Percentiles rank a stretch among this genome's conserved stretches.
These are phyloP conservation scores for Xestia ashworthii DNA, from an alignment of 2,888 invertebrate species.

Conservation along the genomic window DNA sequence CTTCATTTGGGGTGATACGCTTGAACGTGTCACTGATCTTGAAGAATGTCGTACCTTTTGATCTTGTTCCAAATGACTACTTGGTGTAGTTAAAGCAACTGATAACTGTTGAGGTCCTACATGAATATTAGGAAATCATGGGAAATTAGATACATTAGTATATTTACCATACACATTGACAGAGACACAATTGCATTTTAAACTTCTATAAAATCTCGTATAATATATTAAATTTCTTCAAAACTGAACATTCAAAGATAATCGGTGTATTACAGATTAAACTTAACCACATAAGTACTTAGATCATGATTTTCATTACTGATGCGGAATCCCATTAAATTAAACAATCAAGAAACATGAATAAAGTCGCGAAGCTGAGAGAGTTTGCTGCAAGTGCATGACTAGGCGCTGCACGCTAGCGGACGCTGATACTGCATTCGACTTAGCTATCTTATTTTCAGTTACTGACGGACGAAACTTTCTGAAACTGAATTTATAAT, in stretches of 20 bases:
- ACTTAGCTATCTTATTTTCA: background rate
- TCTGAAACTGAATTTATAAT: slow-evolving; percentile 2
- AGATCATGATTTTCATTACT: background rate
- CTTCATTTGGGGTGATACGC: slow-evolving; percentile 36
- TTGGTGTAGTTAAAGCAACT: background rate
- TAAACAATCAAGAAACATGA: background rate
- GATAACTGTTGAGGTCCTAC: background rate
- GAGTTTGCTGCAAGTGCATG: slow-evolving; percentile 40
- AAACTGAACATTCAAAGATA: background rate
- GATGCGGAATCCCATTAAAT: background rate
- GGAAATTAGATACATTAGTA: background rate
- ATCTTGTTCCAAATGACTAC: background rate
- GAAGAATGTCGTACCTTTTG: slow-evolving; percentile 30
- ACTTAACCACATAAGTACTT: background rate
- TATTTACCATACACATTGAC: background rate
- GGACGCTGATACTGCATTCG: background rate
- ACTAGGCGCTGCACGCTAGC: slow-evolving; percentile 44
- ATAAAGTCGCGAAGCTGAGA: slow-evolving; percentile 30
- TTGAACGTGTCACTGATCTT: slow-evolving; percentile 45
- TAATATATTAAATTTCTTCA: background rate
- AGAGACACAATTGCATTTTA: background rate
- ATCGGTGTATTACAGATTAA: too few relatives aligned
- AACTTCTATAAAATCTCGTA: too few relatives aligned
- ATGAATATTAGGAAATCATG: background rate
- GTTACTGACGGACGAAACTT: background rate